A percentile compares a stretch with the other conserved stretches of the same genome.
Evolutionary conservation across 2,888 invertebrate genomes (phyloP).

Genomic region (Stenodema calcarata): DNA sequence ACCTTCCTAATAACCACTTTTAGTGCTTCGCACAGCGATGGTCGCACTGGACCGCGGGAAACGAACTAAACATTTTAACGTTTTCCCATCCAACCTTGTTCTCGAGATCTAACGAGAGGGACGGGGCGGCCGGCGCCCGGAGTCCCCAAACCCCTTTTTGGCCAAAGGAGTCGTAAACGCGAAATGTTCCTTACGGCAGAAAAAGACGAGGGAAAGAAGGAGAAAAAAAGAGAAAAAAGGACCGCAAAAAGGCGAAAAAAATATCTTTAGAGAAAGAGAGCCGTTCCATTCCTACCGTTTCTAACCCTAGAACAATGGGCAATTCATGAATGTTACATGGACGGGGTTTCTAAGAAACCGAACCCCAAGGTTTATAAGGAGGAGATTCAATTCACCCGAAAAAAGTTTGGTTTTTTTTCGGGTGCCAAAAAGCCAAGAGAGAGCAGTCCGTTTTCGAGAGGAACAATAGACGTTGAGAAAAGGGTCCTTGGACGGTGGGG

Average conservation of each 20-base stretch:
- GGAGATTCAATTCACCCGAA: neutral
- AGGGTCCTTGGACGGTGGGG: neutral
- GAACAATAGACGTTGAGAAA: constrained; percentile 9
- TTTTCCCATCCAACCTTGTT: neutral
- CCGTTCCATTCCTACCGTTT: constrained; percentile 13
- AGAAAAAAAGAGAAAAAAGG: neutral
- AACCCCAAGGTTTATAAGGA: constrained; percentile 11
- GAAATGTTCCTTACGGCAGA: neutral
- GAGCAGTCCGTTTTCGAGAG: constrained; percentile 19
- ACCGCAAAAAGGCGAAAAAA: neutral
- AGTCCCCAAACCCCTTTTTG: neutral
- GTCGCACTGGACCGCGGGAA: neutral
- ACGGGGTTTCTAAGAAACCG: constrained; percentile 31
- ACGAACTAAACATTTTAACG: neutral
- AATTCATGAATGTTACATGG: constrained; percentile 46
- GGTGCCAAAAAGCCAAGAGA: neutral
- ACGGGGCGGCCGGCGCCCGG: neutral
- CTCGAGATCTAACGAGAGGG: neutral
- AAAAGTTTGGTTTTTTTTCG: neutral
- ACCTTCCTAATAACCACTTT: neutral
- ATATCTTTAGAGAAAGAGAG: neutral
- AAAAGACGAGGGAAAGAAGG: neutral
- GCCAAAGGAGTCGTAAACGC: neutral
- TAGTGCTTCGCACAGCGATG: neutral
- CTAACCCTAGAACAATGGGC: constrained; percentile 45